These are phyloP conservation scores for Sepioteuthis lessoniana DNA, from an alignment of 2,888 invertebrate species.

Conservation along the genomic window DNA sequence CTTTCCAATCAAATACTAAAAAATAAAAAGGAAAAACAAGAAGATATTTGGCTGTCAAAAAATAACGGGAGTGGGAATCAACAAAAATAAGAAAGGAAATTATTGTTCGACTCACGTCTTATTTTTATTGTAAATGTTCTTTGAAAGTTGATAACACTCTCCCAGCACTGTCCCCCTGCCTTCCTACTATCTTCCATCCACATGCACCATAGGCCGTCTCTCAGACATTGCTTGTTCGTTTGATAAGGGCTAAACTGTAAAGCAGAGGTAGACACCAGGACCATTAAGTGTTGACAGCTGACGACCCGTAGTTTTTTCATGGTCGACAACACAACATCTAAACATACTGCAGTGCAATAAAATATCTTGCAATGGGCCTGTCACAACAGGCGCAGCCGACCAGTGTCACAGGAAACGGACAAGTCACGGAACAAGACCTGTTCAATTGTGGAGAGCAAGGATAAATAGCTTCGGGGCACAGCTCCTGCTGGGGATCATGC, in stretches of 20 bases:
- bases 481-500: neutral
- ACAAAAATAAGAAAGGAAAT: too few relatives aligned
- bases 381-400: neutral
- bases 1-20: too few relatives aligned
- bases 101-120: too few relatives aligned
- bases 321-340: constrained; percentile 23
- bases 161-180: too few relatives aligned
- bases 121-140: too few relatives aligned
- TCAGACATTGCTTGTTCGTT: too few relatives aligned
- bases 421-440: neutral
- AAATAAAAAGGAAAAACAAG: too few relatives aligned
- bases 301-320: constrained; percentile 15
- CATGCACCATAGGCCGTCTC: too few relatives aligned
- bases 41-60: too few relatives aligned
- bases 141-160: too few relatives aligned
- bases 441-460: constrained; percentile 33
- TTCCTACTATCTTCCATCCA: too few relatives aligned
- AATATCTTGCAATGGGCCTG: neutral
- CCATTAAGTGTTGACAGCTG: neutral
- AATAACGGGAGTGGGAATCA: too few relatives aligned
- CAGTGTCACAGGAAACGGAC: neutral
- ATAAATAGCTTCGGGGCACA: neutral
- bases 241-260: neutral
- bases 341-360: neutral
- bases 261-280: neutral